These are phyloP conservation scores for Platynereis dumerilii DNA, from an alignment of 2,888 invertebrate genomes.

Conservation along the genomic window DNA sequence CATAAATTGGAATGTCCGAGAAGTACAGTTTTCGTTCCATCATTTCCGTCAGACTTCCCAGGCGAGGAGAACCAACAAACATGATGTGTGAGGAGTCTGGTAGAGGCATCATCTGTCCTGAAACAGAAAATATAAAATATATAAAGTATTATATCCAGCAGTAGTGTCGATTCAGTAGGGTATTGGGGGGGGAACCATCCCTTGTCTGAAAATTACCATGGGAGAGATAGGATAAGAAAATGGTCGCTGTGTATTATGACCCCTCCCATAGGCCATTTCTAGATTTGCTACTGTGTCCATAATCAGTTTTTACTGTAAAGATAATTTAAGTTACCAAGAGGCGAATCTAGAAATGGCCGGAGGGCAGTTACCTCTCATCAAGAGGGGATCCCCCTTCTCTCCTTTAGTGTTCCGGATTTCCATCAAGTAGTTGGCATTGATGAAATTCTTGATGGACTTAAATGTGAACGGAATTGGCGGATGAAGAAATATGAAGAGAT, in stretches of 20 bases:
- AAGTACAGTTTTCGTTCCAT: slow-evolving; percentile 52
- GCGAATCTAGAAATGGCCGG: too few species aligned
- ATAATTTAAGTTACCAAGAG: too few species aligned
- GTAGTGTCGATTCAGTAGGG: too few species aligned
- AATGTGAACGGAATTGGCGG: slow-evolving; percentile 50
- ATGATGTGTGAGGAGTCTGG: slow-evolving; percentile 48
- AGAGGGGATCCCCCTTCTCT: background rate
- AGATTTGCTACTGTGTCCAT: too few species aligned
- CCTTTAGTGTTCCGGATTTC: background rate
- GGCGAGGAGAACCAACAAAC: slow-evolving; percentile 56
- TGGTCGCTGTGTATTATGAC: too few species aligned
- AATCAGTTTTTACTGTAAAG: too few species aligned
- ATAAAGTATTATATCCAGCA: too few species aligned
- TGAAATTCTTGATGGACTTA: slow-evolving; percentile 50
- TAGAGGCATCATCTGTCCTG: slow-evolving; percentile 58
- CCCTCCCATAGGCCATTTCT: too few species aligned
- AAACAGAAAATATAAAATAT: background rate
- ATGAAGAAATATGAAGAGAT: slow-evolving; percentile 46
- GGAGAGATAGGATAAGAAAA: too few species aligned
- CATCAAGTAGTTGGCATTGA: slow-evolving; percentile 52
- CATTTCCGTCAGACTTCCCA: slow-evolving; percentile 53
- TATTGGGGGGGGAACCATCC: too few species aligned
- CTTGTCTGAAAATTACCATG: too few species aligned
- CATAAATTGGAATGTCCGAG: slow-evolving; percentile 59
- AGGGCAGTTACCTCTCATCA: slow-evolving; percentile 14